These are phyloP conservation scores for Mylabris sibirica DNA, from an alignment of 2,888 invertebrate species.

Conservation along the genomic window DNA sequence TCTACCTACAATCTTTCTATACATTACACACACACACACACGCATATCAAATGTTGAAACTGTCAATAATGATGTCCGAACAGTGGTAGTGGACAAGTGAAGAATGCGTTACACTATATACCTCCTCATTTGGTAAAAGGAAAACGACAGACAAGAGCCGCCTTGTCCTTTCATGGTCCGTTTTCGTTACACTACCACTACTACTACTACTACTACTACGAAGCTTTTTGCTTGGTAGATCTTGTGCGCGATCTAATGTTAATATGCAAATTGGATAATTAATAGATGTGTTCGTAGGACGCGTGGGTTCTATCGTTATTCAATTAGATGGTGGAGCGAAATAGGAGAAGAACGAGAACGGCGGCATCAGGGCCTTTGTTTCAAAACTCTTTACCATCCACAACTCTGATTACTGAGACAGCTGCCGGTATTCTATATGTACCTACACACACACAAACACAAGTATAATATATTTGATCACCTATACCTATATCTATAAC, in stretches of 20 bases:
- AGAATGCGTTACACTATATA: constrained; percentile 40
- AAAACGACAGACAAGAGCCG: constrained; percentile 48
- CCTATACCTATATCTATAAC: constrained; percentile 33
- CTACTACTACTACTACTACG: constrained; percentile 41
- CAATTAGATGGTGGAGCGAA: constrained; percentile 37
- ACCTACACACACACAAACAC: too few relatives aligned
- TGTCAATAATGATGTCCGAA: constrained; percentile 48
- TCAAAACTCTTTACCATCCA: not conserved
- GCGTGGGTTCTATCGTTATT: constrained; percentile 48
- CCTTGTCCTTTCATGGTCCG: constrained; percentile 51
- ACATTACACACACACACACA: not conserved
- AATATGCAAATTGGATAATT: constrained; percentile 54
- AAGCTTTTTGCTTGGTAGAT: constrained; percentile 26
- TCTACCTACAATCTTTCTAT: not conserved
- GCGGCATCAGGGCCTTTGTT: not conserved
- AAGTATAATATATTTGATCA: constrained; percentile 4
- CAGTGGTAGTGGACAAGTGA: constrained; percentile 38
- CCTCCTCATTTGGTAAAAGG: constrained; percentile 49
- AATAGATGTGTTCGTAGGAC: constrained; percentile 45
- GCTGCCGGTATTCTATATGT: constrained; percentile 7
- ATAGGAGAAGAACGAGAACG: not conserved
- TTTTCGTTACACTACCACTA: constrained; percentile 41
- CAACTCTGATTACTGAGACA: constrained; percentile 22
- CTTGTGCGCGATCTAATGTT: constrained; percentile 50
- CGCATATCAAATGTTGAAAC: constrained; percentile 22